Percentiles rank a stretch among this genome's conserved stretches.
phyloP scores from a whole-genome alignment of 2,113 vertebrate genomes.

The Saccopteryx bilineata region DNA sequence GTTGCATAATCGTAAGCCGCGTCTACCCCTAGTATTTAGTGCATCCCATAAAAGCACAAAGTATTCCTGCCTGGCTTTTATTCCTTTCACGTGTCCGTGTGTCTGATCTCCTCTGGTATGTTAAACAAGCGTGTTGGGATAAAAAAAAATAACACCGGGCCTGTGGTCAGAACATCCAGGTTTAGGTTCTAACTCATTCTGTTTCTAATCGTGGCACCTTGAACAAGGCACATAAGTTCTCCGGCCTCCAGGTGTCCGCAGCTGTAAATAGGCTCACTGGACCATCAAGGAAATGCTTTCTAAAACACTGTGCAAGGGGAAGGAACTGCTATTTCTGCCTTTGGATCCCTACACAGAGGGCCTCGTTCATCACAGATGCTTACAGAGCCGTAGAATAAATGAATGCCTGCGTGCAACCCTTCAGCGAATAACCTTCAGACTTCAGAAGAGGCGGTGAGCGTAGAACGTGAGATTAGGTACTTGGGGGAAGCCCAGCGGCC shows the following conservation, averaged over 20 bases:
- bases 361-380: neutral
- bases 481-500: neutral
- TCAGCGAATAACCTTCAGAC: neutral
- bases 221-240: neutral
- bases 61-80: neutral
- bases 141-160: neutral
- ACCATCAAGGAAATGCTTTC: neutral
- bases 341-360: neutral
- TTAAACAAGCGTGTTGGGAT: neutral
- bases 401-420: too few relatives aligned
- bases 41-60: neutral
- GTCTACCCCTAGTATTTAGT: neutral
- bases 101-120: neutral
- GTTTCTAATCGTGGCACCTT: neutral
- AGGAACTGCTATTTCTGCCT: neutral
- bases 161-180: neutral
- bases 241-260: neutral
- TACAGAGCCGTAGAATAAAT: neutral
- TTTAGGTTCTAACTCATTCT: neutral
- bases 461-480: accelerated
- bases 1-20: neutral
- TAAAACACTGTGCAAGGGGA: neutral
- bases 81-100: neutral
- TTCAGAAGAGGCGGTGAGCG: neutral
- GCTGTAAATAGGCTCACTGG: neutral